Evolutionary conservation across 2,113 vertebrate species (phyloP), one percentile per base, ranked within the genome.

Genomic region (Sminthopsis crassicaudata): DNA sequence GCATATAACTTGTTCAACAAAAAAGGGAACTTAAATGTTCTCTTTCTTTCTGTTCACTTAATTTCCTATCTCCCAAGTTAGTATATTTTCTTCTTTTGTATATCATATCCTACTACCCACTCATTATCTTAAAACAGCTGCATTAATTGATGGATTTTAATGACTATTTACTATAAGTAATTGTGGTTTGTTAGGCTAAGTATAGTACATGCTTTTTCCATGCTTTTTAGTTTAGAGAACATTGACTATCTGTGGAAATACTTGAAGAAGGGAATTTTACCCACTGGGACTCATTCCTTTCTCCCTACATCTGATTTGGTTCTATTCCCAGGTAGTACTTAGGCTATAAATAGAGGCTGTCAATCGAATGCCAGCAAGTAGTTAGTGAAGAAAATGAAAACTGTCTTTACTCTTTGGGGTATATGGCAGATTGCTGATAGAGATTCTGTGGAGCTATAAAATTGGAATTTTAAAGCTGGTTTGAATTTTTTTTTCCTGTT

Each of bases 101-200:
- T 90, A 2, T 96, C 94, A 95, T 92, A 54, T 90, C 89, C 7
- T 95, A 94, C 93, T 91, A 94, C 91, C 55, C 76, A 92, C 27
- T 94, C 93, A 95, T 97, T 96, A 84, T 95, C 90, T 94, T 91
- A 89, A 95, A 97, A 93, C 97, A 94, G 96, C 54, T 95, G 92
- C 89, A 92, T 92, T 97, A 94, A 91, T 88, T 96, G 91, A 76
- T 94, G 89, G 30, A 8, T 0, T 97, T 92, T 94, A 96, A 60
- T 46, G 8, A 90, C 46, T 10, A 0, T 23, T 16, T 53, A 54
- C 89, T 89, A 95, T 92, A 95, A 97, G 91, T 96, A 84, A 88
- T 48, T 89, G 90, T 95, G 10, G 24, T 96, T 93, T 23, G 36
- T 94, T 89, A 92, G 24, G 46, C 93, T 42, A 91, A 96, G 27